Conservation (phyloP, 2,113 vertebrate species). For the Zingel zingel region DNA sequence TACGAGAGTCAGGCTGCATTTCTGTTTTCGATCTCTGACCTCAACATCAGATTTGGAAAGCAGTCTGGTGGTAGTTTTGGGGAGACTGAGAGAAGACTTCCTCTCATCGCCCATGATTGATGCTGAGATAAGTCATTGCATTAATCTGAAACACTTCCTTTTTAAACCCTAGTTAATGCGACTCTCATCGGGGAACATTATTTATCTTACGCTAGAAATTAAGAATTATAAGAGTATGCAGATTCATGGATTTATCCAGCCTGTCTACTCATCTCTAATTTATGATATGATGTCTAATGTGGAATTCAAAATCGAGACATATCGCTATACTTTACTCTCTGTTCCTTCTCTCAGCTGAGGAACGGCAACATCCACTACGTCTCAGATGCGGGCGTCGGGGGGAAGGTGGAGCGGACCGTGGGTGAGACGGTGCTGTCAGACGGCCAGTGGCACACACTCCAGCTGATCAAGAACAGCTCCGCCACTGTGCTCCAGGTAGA, state of each 20-base stretch:
- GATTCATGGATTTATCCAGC: not conserved
- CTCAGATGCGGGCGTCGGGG: constrained; percentile 92
- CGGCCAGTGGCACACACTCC: constrained; percentile 93
- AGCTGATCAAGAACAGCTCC: constrained; percentile 89
- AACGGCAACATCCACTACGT: constrained; percentile 93
- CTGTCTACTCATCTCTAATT: not conserved
- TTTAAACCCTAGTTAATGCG: constrained; percentile 29
- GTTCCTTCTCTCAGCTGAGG: constrained; percentile 85
- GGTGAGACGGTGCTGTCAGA: constrained; percentile 89
- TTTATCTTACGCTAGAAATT: constrained; percentile 5
- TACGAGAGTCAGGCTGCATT: constrained; percentile 46
- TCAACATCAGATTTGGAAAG: constrained; percentile 24
- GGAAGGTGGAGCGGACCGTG: constrained; percentile 94
- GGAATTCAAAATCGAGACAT: not conserved
- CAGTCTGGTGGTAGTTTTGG: constrained; percentile 19
- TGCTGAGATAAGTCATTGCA: constrained; percentile 28
- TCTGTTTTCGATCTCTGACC: constrained; percentile 58
- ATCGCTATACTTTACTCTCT: not conserved
- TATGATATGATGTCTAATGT: not conserved
- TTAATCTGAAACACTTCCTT: constrained; percentile 33
- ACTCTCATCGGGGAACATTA: constrained; percentile 10
- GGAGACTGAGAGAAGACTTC: constrained; percentile 34
- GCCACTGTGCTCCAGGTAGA: constrained; percentile 88
- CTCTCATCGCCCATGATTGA: constrained; percentile 46
- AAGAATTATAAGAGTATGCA: not conserved